Base-by-base conservation (phyloP, 2,113 vertebrate species). In the Trematocara zebra region DNA sequence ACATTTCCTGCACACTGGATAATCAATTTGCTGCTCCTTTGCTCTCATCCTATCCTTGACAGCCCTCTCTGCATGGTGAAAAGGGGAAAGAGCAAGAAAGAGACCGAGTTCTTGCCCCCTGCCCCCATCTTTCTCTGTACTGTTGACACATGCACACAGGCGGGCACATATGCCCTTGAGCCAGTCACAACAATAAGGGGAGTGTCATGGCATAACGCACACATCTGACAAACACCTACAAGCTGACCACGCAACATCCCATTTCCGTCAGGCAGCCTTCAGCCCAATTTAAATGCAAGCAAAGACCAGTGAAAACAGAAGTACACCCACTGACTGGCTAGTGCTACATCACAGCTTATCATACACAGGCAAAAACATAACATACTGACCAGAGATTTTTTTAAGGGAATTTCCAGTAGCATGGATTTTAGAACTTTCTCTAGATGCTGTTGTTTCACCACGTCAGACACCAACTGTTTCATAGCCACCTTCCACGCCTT, bases 1-100 rank as follows among this genome's bases (percentile, higher is more conserved):
- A 89, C 85, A 85, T 94, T 90, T 88, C 87, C 88, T 87, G 90
- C 87, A 91, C 81, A 81, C 74, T 85, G 90, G 88, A 84, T 91
- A 93, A 94, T 94, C 92, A 93, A 92, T 94, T 93, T 89, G 84
- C 91, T 85, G 78, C 88, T 87, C 80, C 91, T 90, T 81, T 89
- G 74, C 87, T 90, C 80, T 88, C 86, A 79, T n/a, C 61, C 84
- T 57, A 86, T 90, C 91, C 82, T 79, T 81, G 78, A 91, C 87
- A 87, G 85, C 64, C 83, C 78, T 82, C 87, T 44, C 69, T 87
- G 90, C 90, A 90, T 91, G 78, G 80, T 78, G 80, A 86, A 87
- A 56, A 74, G 79, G 18, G 44, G 51, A 44, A 44, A 20, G n/a
- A 40, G n/a, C n/a, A n/a, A 44, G 79, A 54, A 44, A 44, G 49